Base-by-base conservation (phyloP, 1,140 invertebrate species). In the Nephotettix cincticeps region DNA sequence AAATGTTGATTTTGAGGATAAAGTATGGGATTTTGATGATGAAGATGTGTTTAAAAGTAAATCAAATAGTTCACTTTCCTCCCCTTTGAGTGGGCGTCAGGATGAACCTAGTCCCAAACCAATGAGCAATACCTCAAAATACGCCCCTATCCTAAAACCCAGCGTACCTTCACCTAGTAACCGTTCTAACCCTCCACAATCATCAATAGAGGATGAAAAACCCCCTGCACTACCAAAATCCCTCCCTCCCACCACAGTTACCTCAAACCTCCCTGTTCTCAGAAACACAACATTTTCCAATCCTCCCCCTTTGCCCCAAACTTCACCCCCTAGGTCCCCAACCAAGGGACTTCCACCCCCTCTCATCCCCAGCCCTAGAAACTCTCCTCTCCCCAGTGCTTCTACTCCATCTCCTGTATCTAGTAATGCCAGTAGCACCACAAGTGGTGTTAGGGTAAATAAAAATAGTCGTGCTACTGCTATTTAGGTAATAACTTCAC, bases 11-110 rank as follows among this genome's bases (percentile, higher is more conserved):
- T 94, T 94, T 81, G 90, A 92, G 74, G 88, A 90, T 67, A 93
- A 93, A 82, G 85, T 87, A 64, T 91, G 89, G 88, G 91, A 93
- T 80, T 79, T 92, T 61, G 88, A 89, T 76, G 86, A 88, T 79
- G 87, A 89, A 14, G 89, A 92, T 70, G 63, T 71, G 28, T 71
- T 68, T 25, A 51, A 32, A 4, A 71, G 63, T 27, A 30, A 64
- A 64, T 51, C 51, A 17, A 71, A 65, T 71, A 69, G 67, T 58
- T 21, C 43, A n/a, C 36, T 56, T 3, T 56, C 70, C 1, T 71
- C 70, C 1, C 45, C 63, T 1, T 56, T 61, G 11, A 23, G 21
- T 21, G 56, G 40, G 19, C 1, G 40, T 14, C 32, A 6, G 14
- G 40, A 65, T 3, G n/a, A 25, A 14, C 13, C n/a, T 17, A 25